Conservation (phyloP, 1,140 invertebrate species). For the Laupala kohalensis region DNA sequence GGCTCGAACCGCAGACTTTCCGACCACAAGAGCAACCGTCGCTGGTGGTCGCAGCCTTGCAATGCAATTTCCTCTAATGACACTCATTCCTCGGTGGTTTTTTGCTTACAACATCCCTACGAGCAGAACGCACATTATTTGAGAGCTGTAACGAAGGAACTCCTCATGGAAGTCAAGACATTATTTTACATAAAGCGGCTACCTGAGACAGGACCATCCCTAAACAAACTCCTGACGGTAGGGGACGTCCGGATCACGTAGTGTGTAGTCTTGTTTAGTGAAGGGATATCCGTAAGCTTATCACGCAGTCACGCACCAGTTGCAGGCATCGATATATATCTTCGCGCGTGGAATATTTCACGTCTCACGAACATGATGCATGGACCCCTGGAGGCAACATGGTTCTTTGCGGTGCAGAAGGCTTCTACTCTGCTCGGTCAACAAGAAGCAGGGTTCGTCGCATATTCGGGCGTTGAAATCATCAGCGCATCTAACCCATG, state of each 20-base stretch:
- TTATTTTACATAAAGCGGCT: background rate
- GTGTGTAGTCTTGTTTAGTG: background rate
- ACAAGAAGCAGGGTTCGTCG: background rate
- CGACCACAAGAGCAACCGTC: background rate
- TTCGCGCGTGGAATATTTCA: background rate
- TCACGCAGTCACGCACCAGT: background rate
- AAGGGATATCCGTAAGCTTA: background rate
- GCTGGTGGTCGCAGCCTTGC: background rate
- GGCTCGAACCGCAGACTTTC: background rate
- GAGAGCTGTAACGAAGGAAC: background rate
- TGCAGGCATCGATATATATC: background rate
- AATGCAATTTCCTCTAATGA: background rate
- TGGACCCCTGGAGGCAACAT: background rate
- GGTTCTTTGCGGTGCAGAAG: too few relatives aligned
- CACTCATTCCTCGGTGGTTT: background rate
- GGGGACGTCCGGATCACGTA: background rate
- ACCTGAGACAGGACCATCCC: background rate
- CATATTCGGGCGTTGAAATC: background rate
- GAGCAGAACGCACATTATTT: too few relatives aligned
- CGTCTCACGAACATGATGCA: background rate
- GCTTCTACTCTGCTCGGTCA: background rate
- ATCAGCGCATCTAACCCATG: too few relatives aligned
- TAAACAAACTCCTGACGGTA: too few relatives aligned
- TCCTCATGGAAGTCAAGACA: background rate
- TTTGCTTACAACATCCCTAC: too few relatives aligned